phyloP scores from a whole-genome alignment of 2,888 invertebrate genomes.

The Myopa testacea region DNA sequence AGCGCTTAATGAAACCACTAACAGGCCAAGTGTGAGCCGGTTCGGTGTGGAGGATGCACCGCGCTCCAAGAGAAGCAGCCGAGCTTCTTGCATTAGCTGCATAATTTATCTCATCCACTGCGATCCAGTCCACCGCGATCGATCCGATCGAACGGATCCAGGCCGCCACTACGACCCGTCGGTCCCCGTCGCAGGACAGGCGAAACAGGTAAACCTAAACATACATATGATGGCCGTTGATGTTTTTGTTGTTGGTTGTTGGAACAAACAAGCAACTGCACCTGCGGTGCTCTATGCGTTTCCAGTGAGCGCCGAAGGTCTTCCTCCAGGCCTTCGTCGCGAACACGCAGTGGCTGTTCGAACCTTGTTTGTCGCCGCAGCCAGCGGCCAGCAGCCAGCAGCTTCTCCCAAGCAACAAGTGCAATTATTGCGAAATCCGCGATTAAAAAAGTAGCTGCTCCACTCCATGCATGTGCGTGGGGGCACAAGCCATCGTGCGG shows the following conservation, averaged over 20 bases:
- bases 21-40: slow-evolving; percentile 43
- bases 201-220: slow-evolving; percentile 28
- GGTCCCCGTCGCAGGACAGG: neutral
- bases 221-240: slow-evolving; percentile 25
- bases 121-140: neutral
- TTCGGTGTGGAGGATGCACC: slow-evolving; percentile 28
- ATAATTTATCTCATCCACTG: slow-evolving; percentile 66
- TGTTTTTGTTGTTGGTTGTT: slow-evolving; percentile 1
- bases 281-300: neutral
- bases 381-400: slow-evolving; percentile 33
- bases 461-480: slow-evolving; percentile 48
- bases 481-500: slow-evolving; percentile 40
- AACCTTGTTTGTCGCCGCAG: slow-evolving; percentile 38
- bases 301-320: slow-evolving; percentile 2
- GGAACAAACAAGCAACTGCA: slow-evolving; percentile 27
- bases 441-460: slow-evolving; percentile 41
- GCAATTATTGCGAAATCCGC: slow-evolving; percentile 49
- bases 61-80: slow-evolving; percentile 54
- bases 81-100: slow-evolving; percentile 68
- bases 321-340: slow-evolving; percentile 14
- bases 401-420: slow-evolving; percentile 49
- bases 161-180: neutral
- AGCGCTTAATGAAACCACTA: slow-evolving; percentile 55
- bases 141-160: neutral
- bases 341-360: slow-evolving; percentile 30